Evolutionary conservation across 37 sponge, comb jelly and placozoan species (phyloP).

Genomic region (Tethya wilhelma): DNA sequence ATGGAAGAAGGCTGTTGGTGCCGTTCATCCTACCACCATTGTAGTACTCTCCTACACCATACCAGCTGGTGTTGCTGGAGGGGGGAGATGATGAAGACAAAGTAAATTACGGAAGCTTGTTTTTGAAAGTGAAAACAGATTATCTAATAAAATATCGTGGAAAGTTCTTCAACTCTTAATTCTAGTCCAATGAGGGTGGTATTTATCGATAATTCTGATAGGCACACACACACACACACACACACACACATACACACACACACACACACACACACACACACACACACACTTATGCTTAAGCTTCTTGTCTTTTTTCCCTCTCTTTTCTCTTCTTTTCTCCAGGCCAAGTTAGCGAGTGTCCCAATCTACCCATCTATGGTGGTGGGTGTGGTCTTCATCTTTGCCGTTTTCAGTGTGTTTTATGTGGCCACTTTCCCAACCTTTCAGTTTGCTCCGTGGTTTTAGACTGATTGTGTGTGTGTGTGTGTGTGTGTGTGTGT

Average conservation of each 20-base stretch:
- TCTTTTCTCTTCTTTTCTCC: slow-evolving; percentile 5
- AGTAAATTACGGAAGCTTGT: no score
- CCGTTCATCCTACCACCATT: not conserved
- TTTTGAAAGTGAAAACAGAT: not conserved
- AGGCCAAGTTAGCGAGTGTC: slow-evolving; percentile 67
- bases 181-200: not conserved
- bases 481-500: not conserved
- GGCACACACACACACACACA: no score
- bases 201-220: no score
- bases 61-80: slow-evolving; percentile 56
- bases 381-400: slow-evolving; percentile 38
- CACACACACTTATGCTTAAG: no score
- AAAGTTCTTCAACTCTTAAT: not conserved
- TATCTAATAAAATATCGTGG: not conserved
- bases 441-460: slow-evolving; percentile 1
- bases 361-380: slow-evolving; percentile 75
- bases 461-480: not conserved
- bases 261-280: no score
- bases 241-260: no score
- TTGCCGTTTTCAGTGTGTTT: slow-evolving; percentile 7
- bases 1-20: not conserved
- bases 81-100: no score
- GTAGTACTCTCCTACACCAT: slow-evolving; percentile 44
- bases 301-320: not conserved
- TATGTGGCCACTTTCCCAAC: not conserved